These are phyloP conservation scores for Carduelis carduelis DNA, from an alignment of 2,797 vertebrate species.

Conservation along the genomic window DNA sequence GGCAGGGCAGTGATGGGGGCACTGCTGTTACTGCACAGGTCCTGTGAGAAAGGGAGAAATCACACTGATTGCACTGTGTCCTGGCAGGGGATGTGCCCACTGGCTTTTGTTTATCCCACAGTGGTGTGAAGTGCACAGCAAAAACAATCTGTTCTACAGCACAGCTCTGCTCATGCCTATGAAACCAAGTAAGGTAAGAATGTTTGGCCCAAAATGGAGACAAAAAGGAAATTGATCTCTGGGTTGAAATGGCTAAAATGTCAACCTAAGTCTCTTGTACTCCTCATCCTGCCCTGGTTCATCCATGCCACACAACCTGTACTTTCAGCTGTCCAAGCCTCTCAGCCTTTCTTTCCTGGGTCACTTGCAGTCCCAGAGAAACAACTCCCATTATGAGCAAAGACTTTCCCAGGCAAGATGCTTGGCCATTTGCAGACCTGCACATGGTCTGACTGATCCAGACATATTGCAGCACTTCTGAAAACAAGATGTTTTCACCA, in stretches of 20 bases:
- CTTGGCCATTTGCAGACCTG: background rate
- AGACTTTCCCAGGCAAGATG: background rate
- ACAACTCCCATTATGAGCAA: background rate
- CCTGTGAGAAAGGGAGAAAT: background rate
- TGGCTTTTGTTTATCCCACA: background rate
- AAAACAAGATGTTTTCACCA: conserved; percentile 49
- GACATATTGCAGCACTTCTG: background rate
- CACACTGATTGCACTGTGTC: background rate
- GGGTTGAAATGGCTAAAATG: background rate
- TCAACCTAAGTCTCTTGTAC: background rate
- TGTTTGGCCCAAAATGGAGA: background rate
- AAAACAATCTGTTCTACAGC: background rate
- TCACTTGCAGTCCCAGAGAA: background rate
- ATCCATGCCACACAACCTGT: background rate
- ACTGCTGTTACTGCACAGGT: background rate
- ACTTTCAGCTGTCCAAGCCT: background rate
- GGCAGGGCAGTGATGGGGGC: background rate
- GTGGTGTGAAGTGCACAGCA: background rate
- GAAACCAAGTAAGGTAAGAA: background rate
- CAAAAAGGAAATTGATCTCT: background rate
- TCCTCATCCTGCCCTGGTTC: rapidly evolving
- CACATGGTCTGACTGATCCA: background rate
- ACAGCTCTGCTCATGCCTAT: background rate
- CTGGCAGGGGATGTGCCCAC: background rate
- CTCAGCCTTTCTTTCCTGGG: background rate